Evolutionary conservation across 2,888 invertebrate genomes (phyloP).

Genomic region (Melieria picta): DNA sequence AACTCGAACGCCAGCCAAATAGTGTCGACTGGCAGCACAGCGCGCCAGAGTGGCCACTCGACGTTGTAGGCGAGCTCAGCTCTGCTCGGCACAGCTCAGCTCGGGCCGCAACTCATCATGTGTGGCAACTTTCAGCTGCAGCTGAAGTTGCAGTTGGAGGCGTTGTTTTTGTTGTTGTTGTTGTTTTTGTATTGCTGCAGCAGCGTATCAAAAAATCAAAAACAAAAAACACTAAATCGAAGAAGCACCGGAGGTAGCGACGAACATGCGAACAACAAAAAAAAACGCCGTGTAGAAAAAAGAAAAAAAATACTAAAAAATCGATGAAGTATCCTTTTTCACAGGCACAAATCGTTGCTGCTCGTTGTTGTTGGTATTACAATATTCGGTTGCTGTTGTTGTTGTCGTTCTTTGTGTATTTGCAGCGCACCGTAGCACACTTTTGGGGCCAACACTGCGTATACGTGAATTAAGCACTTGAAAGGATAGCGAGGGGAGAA

Average conservation of each 20-base stretch:
- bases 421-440: not conserved
- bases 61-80: no score
- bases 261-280: slow-evolving; percentile 34
- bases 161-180: not conserved
- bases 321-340: slow-evolving; percentile 51
- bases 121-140: not conserved
- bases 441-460: no score
- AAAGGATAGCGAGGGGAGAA: no score
- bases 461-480: no score
- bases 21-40: no score
- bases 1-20: no score
- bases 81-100: no score
- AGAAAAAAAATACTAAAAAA: slow-evolving; percentile 54
- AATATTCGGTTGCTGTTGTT: not conserved
- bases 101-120: no score
- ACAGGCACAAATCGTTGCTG: slow-evolving; percentile 10
- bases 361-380: no score
- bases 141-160: not conserved
- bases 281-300: slow-evolving; percentile 53
- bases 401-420: not conserved
- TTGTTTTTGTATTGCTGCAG: slow-evolving; percentile 42
- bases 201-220: slow-evolving; percentile 17
- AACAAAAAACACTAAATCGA: slow-evolving; percentile 8
- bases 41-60: no score
- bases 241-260: not conserved